phyloP scores from a whole-genome alignment of 92 coral and sea anemone genomes.

The Phymanthus crucifer region DNA sequence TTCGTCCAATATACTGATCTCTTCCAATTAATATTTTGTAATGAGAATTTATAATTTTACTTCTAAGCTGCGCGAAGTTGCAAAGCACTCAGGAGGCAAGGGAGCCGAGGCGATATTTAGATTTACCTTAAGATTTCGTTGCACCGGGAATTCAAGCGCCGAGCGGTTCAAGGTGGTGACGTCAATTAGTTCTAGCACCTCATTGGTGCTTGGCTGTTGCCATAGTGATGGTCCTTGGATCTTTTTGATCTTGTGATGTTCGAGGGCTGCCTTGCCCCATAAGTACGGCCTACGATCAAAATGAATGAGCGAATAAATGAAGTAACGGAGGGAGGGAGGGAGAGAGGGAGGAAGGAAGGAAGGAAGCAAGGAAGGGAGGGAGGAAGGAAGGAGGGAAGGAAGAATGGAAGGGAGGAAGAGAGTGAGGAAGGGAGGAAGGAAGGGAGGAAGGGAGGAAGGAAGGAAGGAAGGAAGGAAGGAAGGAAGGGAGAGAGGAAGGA shows the following conservation, averaged over 20 bases:
- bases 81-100: background rate
- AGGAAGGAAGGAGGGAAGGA: too few species aligned
- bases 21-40: too few species aligned
- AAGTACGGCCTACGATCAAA: conserved; percentile 64
- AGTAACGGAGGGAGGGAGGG: too few species aligned
- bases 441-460: too few species aligned
- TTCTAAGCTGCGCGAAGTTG: too few species aligned
- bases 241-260: conserved; percentile 61
- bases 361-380: too few species aligned
- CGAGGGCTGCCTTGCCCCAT: conserved; percentile 95
- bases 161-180: conserved; percentile 59
- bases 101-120: conserved; percentile 5
- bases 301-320: background rate
- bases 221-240: conserved; percentile 77
- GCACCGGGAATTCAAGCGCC: conserved; percentile 68
- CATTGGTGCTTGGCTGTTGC: conserved; percentile 80
- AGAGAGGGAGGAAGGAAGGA: background rate
- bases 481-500: too few species aligned
- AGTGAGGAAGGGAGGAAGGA: background rate
- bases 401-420: too few species aligned
- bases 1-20: too few species aligned
- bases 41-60: too few species aligned
- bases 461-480: too few species aligned
- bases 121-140: conserved; percentile 62
- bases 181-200: conserved; percentile 79